Conservation (phyloP, 2,113 vertebrate species). For the Eurypyga helias region DNA sequence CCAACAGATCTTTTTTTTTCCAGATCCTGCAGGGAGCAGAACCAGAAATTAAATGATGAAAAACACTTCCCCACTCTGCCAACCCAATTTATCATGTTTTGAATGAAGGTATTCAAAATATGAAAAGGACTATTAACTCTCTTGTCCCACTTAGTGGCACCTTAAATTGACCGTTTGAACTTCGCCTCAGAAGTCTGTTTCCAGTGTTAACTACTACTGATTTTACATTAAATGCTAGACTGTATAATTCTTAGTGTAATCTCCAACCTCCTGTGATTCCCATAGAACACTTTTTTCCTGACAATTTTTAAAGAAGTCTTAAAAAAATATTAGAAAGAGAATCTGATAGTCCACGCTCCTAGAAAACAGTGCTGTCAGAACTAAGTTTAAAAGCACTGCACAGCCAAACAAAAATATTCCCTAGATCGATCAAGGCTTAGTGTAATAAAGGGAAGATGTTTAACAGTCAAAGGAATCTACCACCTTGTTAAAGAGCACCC, state of each 20-base stretch:
- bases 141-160: background rate
- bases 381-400: background rate
- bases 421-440: background rate
- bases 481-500: background rate
- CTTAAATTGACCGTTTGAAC: background rate
- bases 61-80: background rate
- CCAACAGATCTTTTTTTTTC: background rate
- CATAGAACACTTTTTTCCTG: background rate
- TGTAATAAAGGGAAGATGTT: background rate
- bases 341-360: background rate
- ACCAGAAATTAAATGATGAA: background rate
- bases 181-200: background rate
- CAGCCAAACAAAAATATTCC: background rate
- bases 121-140: background rate
- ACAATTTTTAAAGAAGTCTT: background rate
- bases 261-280: background rate
- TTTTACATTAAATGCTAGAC: background rate
- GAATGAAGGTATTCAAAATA: slow-evolving; percentile 17
- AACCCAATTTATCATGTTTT: background rate
- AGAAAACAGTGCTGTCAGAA: background rate
- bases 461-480: background rate
- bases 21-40: background rate
- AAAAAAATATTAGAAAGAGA: background rate
- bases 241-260: background rate
- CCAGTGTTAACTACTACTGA: background rate